Percentiles rank a stretch among this genome's conserved stretches.
Evolutionary conservation across 2,797 vertebrate species (phyloP).

Genomic region (Gambelia wislizenii): DNA sequence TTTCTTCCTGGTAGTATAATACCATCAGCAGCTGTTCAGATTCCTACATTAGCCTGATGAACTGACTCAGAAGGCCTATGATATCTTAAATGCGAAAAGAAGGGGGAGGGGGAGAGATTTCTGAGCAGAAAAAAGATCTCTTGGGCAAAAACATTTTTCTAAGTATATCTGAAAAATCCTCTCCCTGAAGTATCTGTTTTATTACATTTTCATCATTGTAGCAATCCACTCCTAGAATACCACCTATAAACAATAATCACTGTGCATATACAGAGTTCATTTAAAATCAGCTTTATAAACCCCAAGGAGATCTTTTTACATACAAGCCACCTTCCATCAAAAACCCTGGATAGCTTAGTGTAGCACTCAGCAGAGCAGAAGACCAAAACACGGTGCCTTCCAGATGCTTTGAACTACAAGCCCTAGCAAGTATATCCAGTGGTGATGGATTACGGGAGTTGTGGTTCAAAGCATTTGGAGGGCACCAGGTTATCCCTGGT

Average conservation of each 20-base stretch:
- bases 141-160: constrained; percentile 32
- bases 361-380: not conserved
- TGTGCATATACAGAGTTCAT: constrained; percentile 32
- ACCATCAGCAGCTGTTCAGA: fast-evolving
- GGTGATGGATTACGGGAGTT: too few species aligned
- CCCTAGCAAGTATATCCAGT: too few species aligned
- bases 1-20: not conserved
- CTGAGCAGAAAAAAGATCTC: constrained; percentile 31
- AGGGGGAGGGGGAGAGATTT: too few species aligned
- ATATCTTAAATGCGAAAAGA: constrained; percentile 39
- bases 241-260: constrained; percentile 45
- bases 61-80: constrained; percentile 26
- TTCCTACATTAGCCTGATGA: constrained; percentile 35
- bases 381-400: too few species aligned
- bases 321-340: not conserved
- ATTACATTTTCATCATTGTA: not conserved
- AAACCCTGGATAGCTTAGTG: not conserved
- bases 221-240: not conserved
- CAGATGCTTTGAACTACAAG: too few species aligned
- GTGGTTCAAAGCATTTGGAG: too few species aligned
- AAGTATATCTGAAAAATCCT: not conserved
- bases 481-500: not conserved
- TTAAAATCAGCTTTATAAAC: constrained; percentile 29
- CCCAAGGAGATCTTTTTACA: constrained; percentile 25
- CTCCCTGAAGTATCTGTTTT: not conserved